Base-by-base conservation (phyloP, 2,113 vertebrate species). In the Orycteropus afer region DNA sequence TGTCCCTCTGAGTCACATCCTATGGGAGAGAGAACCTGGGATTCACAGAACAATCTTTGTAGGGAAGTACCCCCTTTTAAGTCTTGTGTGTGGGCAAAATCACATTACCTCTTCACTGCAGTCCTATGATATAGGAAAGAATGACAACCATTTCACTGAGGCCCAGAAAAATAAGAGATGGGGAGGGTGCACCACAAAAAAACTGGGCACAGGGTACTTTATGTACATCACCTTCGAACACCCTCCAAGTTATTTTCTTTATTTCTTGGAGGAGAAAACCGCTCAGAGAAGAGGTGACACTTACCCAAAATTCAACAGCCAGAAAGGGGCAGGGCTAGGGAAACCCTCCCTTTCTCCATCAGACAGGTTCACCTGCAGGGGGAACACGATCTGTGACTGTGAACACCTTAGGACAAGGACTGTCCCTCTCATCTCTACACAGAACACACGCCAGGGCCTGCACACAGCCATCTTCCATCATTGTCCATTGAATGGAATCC, bases 341-440 rank as follows among this genome's bases (percentile, higher is more conserved):
- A 84, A 80, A 40, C 2, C 49, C 25, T 27, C 6, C 18, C 12
- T 22, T 81, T 82, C 51, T 5, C 51, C 65, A 37, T 6, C 6
- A 4, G 74, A n/a, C 63, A 40, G 23, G 23, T 12, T n/a, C 49
- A 32, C 51, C 29, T 6, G 12, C 11, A 37, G 85, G 40, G 47
- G 32, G 18, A 34, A 9, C 15, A 2, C 0, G 11, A 53, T 17
- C 40, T 0, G 0, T 22, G 80, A 63, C 1, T 11, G 18, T 3
- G 13, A n/a, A 14, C 2, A 5, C 76, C 89, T 22, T 17, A 5
- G 29, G 15, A 15, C 2, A 1, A 73, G 42, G 17, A 23, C 47
- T 4, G 13, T 17, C 86, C 42, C 32, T 69, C 53, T n/a, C 49
- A 0, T 8, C 83, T 63, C 49, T 20, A 77, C 51, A 32, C 34